Percentiles rank a stretch among this genome's conserved stretches.
These are phyloP conservation scores for Neria commutata DNA, from an alignment of 2,888 invertebrate genomes.

Conservation along the genomic window DNA sequence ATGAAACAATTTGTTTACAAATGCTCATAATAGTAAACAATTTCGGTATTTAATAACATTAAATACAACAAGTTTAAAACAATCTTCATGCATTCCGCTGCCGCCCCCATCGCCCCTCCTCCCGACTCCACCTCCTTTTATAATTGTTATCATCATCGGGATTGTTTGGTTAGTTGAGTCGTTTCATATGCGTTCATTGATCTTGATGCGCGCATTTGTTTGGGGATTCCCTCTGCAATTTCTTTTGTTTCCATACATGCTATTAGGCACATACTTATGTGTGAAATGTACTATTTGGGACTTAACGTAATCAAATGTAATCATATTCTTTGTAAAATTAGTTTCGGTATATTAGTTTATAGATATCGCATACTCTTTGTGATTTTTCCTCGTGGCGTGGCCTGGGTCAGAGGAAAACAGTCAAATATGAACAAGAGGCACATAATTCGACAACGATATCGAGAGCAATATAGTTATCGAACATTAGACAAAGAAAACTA, in stretches of 20 bases:
- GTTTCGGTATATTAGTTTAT: too few species aligned
- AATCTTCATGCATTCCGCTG: constrained; percentile 36
- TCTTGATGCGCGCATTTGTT: constrained; percentile 42
- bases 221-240: constrained; percentile 48
- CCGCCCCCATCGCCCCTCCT: neutral
- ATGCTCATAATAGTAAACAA: constrained; percentile 55
- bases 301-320: too few species aligned
- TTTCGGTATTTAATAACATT: constrained; percentile 56
- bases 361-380: too few species aligned
- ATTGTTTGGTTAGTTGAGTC: constrained; percentile 49
- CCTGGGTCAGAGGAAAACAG: too few species aligned
- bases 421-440: too few species aligned
- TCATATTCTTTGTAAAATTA: too few species aligned
- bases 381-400: too few species aligned
- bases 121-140: neutral
- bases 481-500: too few species aligned
- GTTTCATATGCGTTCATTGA: constrained; percentile 33
- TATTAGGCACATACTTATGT: neutral
- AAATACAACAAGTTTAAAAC: constrained; percentile 47
- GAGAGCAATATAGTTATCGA: too few species aligned
- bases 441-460: too few species aligned
- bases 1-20: constrained; percentile 47
- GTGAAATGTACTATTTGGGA: too few species aligned
- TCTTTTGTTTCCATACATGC: neutral
- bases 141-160: constrained; percentile 49